Conservation (phyloP, 2,797 vertebrate species). For the Amniataba percoides region DNA sequence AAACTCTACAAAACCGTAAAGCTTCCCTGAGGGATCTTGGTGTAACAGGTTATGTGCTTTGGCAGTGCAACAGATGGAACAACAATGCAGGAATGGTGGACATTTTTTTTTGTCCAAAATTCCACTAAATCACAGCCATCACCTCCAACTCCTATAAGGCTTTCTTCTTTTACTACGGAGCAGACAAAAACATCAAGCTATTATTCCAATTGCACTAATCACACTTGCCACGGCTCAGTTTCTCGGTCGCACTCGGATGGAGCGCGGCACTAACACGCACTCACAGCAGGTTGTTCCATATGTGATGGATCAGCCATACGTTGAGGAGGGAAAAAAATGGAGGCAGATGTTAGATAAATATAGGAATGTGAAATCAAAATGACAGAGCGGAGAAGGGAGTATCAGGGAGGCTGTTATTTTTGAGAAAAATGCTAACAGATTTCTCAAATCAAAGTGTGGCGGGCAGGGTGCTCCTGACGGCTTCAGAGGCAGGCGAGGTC, state of each 20-base stretch:
- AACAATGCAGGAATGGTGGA: conserved; percentile 43
- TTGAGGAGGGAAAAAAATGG: conserved; percentile 30
- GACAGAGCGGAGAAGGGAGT: conserved; percentile 73
- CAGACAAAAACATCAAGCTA: conserved; percentile 51
- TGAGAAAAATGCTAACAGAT: conserved; percentile 80
- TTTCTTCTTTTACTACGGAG: conserved; percentile 34
- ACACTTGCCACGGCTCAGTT: conserved; percentile 13
- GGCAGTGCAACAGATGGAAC: conserved; percentile 55
- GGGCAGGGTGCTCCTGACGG: conserved; percentile 46
- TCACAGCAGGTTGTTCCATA: conserved; percentile 62
- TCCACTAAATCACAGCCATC: conserved; percentile 49
- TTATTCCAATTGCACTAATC: conserved; percentile 51
- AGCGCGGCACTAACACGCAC: background rate
- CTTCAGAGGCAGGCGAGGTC: conserved; percentile 40
- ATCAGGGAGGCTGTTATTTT: conserved; percentile 73
- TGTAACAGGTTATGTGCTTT: conserved; percentile 66
- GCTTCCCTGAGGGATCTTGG: conserved; percentile 45
- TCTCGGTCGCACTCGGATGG: conserved; percentile 17
- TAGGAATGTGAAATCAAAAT: conserved; percentile 80
- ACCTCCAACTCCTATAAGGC: conserved; percentile 24
- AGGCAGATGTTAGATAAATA: conserved; percentile 78
- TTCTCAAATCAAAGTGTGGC: conserved; percentile 74
- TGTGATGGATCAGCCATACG: conserved; percentile 59
- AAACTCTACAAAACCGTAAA: conserved; percentile 59
- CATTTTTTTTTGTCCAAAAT: conserved; percentile 36